These are phyloP conservation scores for Lepeophtheirus nordmannii DNA, from an alignment of 2,888 invertebrate species.

Conservation along the genomic window DNA sequence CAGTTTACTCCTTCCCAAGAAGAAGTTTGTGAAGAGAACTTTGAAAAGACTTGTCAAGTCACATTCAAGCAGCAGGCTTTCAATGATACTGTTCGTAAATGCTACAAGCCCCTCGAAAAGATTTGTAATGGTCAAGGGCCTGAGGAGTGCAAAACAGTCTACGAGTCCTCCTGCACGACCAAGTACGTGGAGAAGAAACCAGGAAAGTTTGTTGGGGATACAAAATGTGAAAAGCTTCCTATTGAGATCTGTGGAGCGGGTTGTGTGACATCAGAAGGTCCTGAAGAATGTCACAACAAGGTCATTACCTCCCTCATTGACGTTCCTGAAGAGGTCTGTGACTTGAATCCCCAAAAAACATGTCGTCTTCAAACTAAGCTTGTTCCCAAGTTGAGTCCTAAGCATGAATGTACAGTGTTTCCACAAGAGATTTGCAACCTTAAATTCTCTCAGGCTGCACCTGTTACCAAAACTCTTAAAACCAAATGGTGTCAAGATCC, in stretches of 20 bases:
- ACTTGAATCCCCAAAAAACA: slow-evolving; percentile 23
- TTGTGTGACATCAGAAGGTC: slow-evolving; percentile 7
- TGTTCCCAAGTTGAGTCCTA: slow-evolving; percentile 12
- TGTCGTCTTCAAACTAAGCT: slow-evolving; percentile 21
- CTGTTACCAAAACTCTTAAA: slow-evolving; percentile 3
- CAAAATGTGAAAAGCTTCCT: slow-evolving; percentile 20
- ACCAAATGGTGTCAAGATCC: slow-evolving; percentile 24
- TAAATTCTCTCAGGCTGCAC: slow-evolving; percentile 13
- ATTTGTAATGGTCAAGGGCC: slow-evolving; percentile 21
- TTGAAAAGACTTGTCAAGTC: slow-evolving; percentile 23
- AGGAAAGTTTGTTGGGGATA: slow-evolving; percentile 18
- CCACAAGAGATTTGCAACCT: slow-evolving; percentile 17
- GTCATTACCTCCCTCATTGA: slow-evolving; percentile 18
- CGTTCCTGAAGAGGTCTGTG: slow-evolving; percentile 23
- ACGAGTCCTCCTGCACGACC: slow-evolving; percentile 22
- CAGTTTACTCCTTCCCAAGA: slow-evolving; percentile 21
- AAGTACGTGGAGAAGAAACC: slow-evolving; percentile 24
- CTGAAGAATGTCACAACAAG: slow-evolving; percentile 23
- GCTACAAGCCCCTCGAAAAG: slow-evolving; percentile 23
- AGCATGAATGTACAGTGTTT: slow-evolving; percentile 19
- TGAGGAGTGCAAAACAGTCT: slow-evolving; percentile 20
- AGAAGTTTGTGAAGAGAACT: slow-evolving; percentile 24
- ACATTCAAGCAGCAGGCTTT: slow-evolving; percentile 24
- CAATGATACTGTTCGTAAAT: slow-evolving; percentile 19
- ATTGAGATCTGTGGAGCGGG: slow-evolving; percentile 22